Evolutionary conservation across 2,888 invertebrate genomes (phyloP).

Genomic region (Dolichopus griseipennis): DNA sequence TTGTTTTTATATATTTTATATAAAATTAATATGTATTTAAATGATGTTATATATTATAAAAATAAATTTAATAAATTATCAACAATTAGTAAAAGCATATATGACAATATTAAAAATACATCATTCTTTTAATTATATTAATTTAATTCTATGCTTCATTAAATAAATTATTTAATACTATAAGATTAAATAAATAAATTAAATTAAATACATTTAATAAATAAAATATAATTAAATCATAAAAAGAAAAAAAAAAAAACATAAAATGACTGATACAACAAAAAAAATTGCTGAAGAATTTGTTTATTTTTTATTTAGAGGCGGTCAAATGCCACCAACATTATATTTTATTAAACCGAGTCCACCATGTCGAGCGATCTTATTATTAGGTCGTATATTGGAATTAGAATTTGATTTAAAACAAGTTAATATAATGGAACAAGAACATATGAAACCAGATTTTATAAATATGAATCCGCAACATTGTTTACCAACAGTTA

Average conservation of each 20-base stretch:
- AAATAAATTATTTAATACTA: background rate
- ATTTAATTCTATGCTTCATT: background rate
- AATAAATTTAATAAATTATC: too few relatives aligned
- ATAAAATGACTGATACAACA: conserved; percentile 30
- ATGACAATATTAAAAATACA: too few relatives aligned
- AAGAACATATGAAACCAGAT: conserved; percentile 53
- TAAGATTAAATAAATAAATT: background rate
- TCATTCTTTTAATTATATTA: background rate
- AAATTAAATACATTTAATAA: background rate
- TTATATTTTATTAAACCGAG: conserved; percentile 52
- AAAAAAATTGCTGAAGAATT: conserved; percentile 42
- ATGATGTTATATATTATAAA: too few relatives aligned
- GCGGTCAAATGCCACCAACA: conserved; percentile 40
- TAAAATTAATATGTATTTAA: too few relatives aligned
- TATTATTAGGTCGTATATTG: conserved; percentile 51
- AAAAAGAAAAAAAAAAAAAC: background rate
- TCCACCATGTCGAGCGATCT: conserved; percentile 52
- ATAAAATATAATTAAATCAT: too few relatives aligned
- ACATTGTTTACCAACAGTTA: conserved; percentile 50
- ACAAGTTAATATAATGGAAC: conserved; percentile 46
- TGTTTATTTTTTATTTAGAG: conserved; percentile 41
- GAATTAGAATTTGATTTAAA: conserved; percentile 54
- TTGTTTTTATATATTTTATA: too few relatives aligned
- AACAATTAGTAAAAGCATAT: too few relatives aligned
- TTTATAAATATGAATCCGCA: conserved; percentile 49